Conservation (phyloP, 2,113 vertebrate genomes). For the Phaethornis superciliosus region DNA sequence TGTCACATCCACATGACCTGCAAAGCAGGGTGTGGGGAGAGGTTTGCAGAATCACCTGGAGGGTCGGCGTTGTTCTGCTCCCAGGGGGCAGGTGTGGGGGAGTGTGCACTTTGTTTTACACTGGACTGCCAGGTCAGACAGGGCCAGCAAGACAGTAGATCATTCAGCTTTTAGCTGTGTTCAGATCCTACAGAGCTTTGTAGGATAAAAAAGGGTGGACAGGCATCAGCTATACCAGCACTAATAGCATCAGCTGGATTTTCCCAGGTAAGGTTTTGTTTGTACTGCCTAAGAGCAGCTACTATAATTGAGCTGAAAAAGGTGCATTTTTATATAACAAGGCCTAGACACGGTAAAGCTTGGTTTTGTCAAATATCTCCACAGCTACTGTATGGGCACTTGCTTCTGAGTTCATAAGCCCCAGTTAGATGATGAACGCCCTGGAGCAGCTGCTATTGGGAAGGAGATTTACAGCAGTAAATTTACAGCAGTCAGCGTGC, state of each 20-base stretch:
- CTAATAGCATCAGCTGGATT: background rate
- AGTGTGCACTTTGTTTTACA: background rate
- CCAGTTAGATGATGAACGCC: background rate
- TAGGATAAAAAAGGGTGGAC: background rate
- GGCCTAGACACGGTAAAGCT: background rate
- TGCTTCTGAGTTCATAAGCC: background rate
- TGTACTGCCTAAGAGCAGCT: background rate
- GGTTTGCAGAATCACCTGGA: slow-evolving; percentile 27
- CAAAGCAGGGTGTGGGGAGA: background rate
- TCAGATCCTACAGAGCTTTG: background rate
- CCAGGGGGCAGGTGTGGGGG: background rate
- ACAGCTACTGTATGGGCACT: background rate
- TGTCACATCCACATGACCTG: background rate
- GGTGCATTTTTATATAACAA: background rate
- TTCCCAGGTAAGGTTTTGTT: background rate
- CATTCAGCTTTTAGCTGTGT: background rate
- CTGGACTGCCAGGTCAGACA: slow-evolving; percentile 19
- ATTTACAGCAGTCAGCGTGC: background rate
- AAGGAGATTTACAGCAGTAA: background rate
- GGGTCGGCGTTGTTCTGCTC: background rate
- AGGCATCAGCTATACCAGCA: background rate
- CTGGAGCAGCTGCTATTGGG: background rate
- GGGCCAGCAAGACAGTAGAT: slow-evolving; percentile 16
- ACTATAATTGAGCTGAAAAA: background rate
- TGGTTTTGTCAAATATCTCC: background rate